Base-by-base conservation (phyloP, 1,140 invertebrate genomes). In the Saxidomus purpurata region DNA sequence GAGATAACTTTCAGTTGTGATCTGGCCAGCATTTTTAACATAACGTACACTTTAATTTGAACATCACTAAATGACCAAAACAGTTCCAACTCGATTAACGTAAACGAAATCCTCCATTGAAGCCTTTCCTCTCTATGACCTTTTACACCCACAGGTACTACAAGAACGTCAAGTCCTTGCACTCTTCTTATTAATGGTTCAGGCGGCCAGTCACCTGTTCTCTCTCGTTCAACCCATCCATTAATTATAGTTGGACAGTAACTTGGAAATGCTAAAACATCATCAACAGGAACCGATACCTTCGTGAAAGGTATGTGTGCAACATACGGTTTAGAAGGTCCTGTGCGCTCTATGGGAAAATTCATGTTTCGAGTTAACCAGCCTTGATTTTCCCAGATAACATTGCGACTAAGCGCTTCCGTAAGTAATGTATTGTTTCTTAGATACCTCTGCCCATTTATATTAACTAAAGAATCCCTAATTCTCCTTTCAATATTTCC, bases 21-120 rank as follows among this genome's bases (percentile, higher is more conserved):
- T 36, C 71, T 86, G 8, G n/a, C 47, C 22, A 76, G 28, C 40
- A 86, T 40, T 69, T 86, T 86, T 31, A 86, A 17, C 31, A 76
- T 13, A 8, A 28, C 69, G 59, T 86, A 86, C 25, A 86, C 31
- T 49, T 86, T 74, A 13, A 69, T 86, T 28, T 86, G 83, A 6
- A 47, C 59, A 49, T 86, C 49, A 40, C 38, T 86, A 15, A 86
- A 86, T 9, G 67, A 76, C 31, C 34, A 19, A 15, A 86, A 49
- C 40, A 86, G 34, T 25, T 34, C 31, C 4, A 49, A 17, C n/a
- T 86, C 83, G 9, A 31, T 69, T 22, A 76, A 38, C 15, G 67
- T 49, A 34, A 47, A 71, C 17, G 67, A 52, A 25, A 86, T 74
- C 25, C 83, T 74, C 83, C 83, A 86, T 25, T 86, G 67, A 19